Base-by-base conservation (phyloP, 2,797 vertebrate genomes). In the Cossypha niveicapilla region DNA sequence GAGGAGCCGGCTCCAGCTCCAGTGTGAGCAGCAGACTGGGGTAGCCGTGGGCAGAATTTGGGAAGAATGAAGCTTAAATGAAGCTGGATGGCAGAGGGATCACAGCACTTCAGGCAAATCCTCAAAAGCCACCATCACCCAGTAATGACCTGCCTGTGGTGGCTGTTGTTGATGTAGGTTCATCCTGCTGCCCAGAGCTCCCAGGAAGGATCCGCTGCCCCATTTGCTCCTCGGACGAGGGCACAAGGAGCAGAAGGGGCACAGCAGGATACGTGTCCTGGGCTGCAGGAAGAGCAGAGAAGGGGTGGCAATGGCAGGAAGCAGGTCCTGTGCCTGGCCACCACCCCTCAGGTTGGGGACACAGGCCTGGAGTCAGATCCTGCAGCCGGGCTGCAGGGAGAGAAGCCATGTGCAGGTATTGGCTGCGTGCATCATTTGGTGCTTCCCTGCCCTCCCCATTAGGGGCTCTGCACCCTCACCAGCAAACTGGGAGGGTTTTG, bases 381-480 rank as follows among this genome's bases (percentile, higher is more conserved):
- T 54, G 58, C 39, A 50, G 63, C n/a, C 8, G 0, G 45, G 75
- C 48, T 54, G 72, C 50, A 16, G 45, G 28, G 41, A 84, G 35
- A 58, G 68, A 23, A 68, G 34, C 56, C 61, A 4, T 0, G 7
- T 1, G 15, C 56, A 13, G 19, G 23, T 35, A 32, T 1, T 0
- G 32, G 45, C 37, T 4, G 3, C 0, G 2, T 3, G 24, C 41
- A 35, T 15, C 6, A 0, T 37, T 50, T 1, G 30, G 39, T 24
- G 30, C 17, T 50, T 34, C 32, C 51, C 35, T 44, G 24, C 6
- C 67, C 70, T 30, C 16, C 22, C 28, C 4, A 1, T 4, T 0
- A 22, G 18, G n/a, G 32, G 13, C 35, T 8, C 63, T 63, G 41
- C 39, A 53, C 32, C 14, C 1, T 16, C 60, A 11, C 21, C 47